Evolutionary conservation across 2,888 invertebrate species (phyloP).

Genomic region (Drosophila subsilvestris): DNA sequence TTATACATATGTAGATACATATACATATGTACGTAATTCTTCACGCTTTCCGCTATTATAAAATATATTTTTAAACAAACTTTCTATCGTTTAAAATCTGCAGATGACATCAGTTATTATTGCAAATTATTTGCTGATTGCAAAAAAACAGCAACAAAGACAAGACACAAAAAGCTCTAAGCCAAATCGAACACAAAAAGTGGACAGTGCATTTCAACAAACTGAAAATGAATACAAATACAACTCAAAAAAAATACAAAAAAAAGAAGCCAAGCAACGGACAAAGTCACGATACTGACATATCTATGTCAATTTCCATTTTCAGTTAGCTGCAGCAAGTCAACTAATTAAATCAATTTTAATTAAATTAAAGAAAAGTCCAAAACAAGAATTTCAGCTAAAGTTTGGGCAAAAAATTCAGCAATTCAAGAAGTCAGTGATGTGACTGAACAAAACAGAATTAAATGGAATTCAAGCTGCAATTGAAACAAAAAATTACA

Average conservation of each 20-base stretch:
- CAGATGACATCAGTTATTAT: conserved; percentile 65
- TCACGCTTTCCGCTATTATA: conserved; percentile 1
- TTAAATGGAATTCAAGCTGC: conserved; percentile 30
- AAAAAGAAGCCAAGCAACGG: conserved; percentile 56
- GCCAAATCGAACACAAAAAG: conserved; percentile 45
- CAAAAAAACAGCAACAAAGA: conserved; percentile 17
- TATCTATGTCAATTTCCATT: conserved; percentile 70
- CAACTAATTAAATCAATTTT: conserved; percentile 55
- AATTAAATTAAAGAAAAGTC: conserved; percentile 68
- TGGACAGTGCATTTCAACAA: conserved; percentile 59
- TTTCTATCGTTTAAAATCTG: conserved; percentile 25
- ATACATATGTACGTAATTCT: not conserved
- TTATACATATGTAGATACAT: not conserved
- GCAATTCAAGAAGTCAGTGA: conserved; percentile 22
- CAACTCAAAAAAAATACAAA: conserved; percentile 19
- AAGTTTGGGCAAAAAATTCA: conserved; percentile 1
- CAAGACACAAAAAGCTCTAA: conserved; percentile 40
- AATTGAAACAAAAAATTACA: conserved; percentile 23
- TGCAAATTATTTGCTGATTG: conserved; percentile 48
- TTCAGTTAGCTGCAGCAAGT: conserved; percentile 46
- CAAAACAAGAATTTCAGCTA: conserved; percentile 18
- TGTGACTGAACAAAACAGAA: not conserved
- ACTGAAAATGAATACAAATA: conserved; percentile 17
- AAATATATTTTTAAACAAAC: conserved; percentile 10
- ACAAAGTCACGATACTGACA: conserved; percentile 18